Evolutionary conservation across 2,113 vertebrate species (phyloP).

Genomic region (Corynorhinus townsendii): DNA sequence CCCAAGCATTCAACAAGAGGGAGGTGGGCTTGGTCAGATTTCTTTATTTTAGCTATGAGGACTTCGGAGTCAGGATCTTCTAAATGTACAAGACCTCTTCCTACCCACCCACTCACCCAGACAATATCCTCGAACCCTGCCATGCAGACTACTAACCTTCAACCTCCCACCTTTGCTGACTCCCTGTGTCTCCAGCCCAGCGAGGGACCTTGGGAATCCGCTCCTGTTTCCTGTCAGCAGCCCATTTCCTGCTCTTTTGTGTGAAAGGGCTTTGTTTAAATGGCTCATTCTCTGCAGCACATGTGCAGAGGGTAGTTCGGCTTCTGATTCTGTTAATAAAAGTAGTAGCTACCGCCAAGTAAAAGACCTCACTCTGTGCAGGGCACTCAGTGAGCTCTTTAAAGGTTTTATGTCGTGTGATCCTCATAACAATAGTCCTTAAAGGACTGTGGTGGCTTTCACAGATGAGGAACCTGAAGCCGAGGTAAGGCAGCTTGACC

Average conservation of each 20-base stretch:
- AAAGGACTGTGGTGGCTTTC: background rate
- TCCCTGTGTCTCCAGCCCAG: background rate
- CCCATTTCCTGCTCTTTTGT: background rate
- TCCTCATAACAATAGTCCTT: background rate
- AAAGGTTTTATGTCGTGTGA: background rate
- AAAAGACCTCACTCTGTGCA: background rate
- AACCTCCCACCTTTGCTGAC: background rate
- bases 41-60: background rate
- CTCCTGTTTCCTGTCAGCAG: background rate
- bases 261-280: background rate
- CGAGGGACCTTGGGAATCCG: background rate
- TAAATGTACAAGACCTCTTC: background rate
- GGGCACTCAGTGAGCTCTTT: background rate
- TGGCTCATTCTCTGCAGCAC: background rate
- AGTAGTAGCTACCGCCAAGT: background rate
- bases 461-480: background rate
- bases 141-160: background rate
- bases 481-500: background rate
- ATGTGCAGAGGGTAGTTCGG: background rate
- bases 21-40: background rate
- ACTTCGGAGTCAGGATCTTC: background rate
- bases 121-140: background rate
- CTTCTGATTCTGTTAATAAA: background rate
- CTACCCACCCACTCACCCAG: background rate
- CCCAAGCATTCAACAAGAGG: background rate